phyloP scores from a whole-genome alignment of 1,140 invertebrate genomes.

The Pectinophora gossypiella region DNA sequence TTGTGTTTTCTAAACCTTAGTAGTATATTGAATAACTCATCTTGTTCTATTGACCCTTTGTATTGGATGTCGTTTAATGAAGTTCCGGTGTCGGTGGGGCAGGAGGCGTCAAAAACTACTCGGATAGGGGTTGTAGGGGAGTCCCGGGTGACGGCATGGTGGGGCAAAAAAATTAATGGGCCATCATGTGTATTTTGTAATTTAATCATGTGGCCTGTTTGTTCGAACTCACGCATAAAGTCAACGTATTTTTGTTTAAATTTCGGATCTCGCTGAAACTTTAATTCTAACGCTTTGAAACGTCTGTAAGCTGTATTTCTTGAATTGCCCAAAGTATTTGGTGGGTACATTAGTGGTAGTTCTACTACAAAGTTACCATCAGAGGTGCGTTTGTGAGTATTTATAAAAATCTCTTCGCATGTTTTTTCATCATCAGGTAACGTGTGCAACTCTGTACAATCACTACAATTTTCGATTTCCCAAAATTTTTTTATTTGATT shows the following conservation, averaged over 20 bases:
- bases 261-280: neutral
- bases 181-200: neutral
- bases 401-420: neutral
- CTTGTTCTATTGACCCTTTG: conserved; percentile 37
- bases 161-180: neutral
- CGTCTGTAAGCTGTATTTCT: neutral
- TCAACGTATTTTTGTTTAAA: conserved; percentile 5
- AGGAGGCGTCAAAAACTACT: conserved; percentile 25
- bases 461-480: neutral
- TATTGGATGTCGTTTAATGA: conserved; percentile 35
- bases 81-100: conserved; percentile 11
- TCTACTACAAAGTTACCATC: conserved; percentile 6
- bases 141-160: neutral
- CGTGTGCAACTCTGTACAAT: no score
- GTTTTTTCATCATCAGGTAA: neutral
- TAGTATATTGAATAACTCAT: conserved; percentile 30
- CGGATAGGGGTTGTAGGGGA: neutral
- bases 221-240: conserved; percentile 2
- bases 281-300: conserved; percentile 4
- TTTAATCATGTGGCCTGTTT: neutral
- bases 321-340: neutral
- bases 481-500: neutral
- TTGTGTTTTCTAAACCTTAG: conserved; percentile 29
- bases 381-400: neutral
- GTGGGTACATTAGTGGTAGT: neutral